phyloP scores from a whole-genome alignment of 2,113 vertebrate genomes.

The Nymphicus hollandicus region DNA sequence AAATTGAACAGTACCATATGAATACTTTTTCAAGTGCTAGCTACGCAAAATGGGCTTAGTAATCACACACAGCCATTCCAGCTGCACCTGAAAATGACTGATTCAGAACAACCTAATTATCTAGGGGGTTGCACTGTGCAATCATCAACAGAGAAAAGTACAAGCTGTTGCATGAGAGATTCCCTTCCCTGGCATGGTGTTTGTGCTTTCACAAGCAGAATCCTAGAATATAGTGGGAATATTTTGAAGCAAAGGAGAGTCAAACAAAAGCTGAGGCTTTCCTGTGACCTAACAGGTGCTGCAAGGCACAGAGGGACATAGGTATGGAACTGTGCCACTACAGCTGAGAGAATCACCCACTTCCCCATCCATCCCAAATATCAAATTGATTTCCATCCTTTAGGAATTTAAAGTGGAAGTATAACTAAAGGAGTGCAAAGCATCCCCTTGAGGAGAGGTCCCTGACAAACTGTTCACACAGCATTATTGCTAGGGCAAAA shows the following conservation, averaged over 20 bases:
- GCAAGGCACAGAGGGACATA: neutral
- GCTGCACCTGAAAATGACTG: slow-evolving; percentile 43
- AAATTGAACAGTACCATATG: neutral
- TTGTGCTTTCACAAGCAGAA: neutral
- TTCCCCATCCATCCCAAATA: neutral
- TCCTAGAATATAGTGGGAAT: neutral
- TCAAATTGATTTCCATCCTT: neutral
- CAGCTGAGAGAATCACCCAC: neutral
- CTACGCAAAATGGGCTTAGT: neutral
- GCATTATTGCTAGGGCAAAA: neutral
- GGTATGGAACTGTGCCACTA: neutral
- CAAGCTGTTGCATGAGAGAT: neutral
- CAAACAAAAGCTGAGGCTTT: neutral
- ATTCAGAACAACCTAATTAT: slow-evolving; percentile 22
- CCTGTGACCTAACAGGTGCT: neutral
- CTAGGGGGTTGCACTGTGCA: neutral
- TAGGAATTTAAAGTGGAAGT: neutral
- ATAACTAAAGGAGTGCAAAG: neutral
- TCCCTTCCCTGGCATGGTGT: neutral
- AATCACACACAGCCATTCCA: slow-evolving; percentile 21
- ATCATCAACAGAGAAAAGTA: slow-evolving; percentile 17
- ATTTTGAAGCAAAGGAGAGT: neutral
- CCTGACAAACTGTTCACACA: neutral
- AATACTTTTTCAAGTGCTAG: neutral
- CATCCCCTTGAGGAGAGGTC: neutral